Evolutionary conservation across 2,113 vertebrate genomes (phyloP).

Genomic region (Condylura cristata): DNA sequence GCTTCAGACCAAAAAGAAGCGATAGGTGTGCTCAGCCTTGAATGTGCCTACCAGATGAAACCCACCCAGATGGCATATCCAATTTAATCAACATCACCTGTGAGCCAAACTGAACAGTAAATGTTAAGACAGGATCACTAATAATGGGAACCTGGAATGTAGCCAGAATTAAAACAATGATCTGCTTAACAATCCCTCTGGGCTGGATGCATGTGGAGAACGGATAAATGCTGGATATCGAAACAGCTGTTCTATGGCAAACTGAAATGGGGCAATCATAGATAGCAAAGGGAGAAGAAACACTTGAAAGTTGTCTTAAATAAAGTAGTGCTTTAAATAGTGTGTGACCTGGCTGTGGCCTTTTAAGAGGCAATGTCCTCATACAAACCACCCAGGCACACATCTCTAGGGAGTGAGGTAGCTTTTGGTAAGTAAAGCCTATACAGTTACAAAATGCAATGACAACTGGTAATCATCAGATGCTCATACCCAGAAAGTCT

Average conservation of each 20-base stretch:
- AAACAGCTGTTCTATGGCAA: slow-evolving; percentile 81
- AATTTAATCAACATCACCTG: slow-evolving; percentile 83
- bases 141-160: slow-evolving; percentile 81
- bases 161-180: slow-evolving; percentile 83
- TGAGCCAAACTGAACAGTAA: slow-evolving; percentile 81
- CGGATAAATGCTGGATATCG: slow-evolving; percentile 79
- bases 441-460: background rate
- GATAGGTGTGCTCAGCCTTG: slow-evolving; percentile 63
- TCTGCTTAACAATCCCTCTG: slow-evolving; percentile 81
- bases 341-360: slow-evolving; percentile 75
- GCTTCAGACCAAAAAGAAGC: slow-evolving; percentile 55
- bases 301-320: slow-evolving; percentile 78
- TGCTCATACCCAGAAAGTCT: background rate
- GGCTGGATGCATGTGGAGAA: slow-evolving; percentile 81
- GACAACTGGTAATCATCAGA: background rate
- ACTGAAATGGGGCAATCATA: slow-evolving; percentile 79
- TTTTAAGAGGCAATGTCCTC: slow-evolving; percentile 51
- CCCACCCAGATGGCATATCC: slow-evolving; percentile 76
- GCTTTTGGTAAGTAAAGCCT: background rate
- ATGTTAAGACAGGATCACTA: slow-evolving; percentile 81
- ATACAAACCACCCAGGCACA: background rate
- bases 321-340: slow-evolving; percentile 77
- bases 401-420: background rate
- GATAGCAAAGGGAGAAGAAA: slow-evolving; percentile 75
- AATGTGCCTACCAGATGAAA: slow-evolving; percentile 61